phyloP scores from a whole-genome alignment of 2,797 vertebrate species.

The Poeciliopsis infans region DNA sequence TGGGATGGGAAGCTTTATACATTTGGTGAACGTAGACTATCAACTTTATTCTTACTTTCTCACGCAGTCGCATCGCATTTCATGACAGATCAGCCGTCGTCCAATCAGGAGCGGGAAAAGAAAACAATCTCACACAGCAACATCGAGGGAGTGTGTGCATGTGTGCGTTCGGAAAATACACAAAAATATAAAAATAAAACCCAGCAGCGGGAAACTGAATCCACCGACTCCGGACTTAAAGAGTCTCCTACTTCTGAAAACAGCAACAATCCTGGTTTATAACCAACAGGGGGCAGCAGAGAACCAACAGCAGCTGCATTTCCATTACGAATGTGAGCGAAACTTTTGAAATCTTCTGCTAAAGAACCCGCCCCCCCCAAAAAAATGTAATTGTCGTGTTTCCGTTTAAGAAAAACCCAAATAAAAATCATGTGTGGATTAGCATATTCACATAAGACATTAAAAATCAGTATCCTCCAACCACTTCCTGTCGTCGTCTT shows the following conservation, averaged over 20 bases:
- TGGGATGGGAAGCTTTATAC: constrained; percentile 52
- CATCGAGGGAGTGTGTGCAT: constrained; percentile 26
- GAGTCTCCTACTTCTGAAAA: constrained; percentile 13
- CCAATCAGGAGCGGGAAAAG: constrained; percentile 28
- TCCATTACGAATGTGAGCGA: no score
- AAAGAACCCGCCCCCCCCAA: no score
- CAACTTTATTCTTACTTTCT: neutral
- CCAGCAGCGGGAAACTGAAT: constrained; percentile 59
- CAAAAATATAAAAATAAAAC: neutral
- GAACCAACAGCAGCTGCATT: neutral
- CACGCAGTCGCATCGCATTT: constrained; percentile 1
- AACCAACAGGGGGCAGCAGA: constrained; percentile 24
- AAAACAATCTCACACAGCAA: constrained; percentile 16
- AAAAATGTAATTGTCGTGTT: no score
- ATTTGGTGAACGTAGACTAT: constrained; percentile 46
- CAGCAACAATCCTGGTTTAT: constrained; percentile 42
- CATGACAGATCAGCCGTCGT: constrained; percentile 18
- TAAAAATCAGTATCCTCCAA: no score
- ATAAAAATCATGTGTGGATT: no score
- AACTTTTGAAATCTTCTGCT: no score
- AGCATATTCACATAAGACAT: no score
- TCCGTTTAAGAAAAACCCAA: no score
- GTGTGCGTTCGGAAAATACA: constrained; percentile 49
- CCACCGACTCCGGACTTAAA: constrained; percentile 12
- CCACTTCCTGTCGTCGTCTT: no score